Percentiles rank a stretch among this genome's conserved stretches.
phyloP scores from a whole-genome alignment of 2,797 vertebrate species.

The Enteromius afrohamiltoni region DNA sequence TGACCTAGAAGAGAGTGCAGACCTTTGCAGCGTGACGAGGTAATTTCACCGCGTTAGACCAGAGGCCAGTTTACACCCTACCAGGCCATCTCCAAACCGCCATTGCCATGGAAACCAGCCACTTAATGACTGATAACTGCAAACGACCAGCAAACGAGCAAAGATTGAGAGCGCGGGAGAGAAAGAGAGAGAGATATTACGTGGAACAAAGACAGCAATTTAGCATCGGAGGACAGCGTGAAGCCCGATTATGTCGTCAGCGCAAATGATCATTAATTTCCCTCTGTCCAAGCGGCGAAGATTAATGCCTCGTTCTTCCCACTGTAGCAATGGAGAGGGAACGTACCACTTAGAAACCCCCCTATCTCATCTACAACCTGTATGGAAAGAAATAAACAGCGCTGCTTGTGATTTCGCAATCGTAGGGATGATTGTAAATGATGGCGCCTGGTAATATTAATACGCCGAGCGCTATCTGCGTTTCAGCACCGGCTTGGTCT shows the following conservation, averaged over 20 bases:
- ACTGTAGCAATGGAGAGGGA: slow-evolving; percentile 58
- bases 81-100: slow-evolving; percentile 73
- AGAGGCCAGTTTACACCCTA: slow-evolving; percentile 66
- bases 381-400: slow-evolving; percentile 9
- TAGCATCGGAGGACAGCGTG: slow-evolving; percentile 78
- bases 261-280: slow-evolving; percentile 84
- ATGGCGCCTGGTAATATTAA: slow-evolving; percentile 28
- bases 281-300: slow-evolving; percentile 76
- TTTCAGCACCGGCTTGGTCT: slow-evolving; percentile 6
- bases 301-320: slow-evolving; percentile 74
- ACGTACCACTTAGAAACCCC: slow-evolving; percentile 60
- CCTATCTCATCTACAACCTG: slow-evolving; percentile 41
- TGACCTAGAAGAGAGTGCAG: slow-evolving; percentile 61
- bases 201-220: slow-evolving; percentile 80
- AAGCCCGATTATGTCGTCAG: slow-evolving; percentile 82
- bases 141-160: slow-evolving; percentile 65
- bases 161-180: slow-evolving; percentile 61
- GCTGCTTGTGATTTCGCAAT: slow-evolving; percentile 37
- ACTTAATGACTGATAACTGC: slow-evolving; percentile 79
- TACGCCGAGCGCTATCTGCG: slow-evolving; percentile 27
- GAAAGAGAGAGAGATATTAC: slow-evolving; percentile 68
- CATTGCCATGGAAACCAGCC: slow-evolving; percentile 79
- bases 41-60: slow-evolving; percentile 67
- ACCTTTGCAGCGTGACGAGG: slow-evolving; percentile 62
- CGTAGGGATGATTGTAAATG: not conserved